Base-by-base conservation (phyloP, 2,797 vertebrate genomes). In the Characodon lateralis region DNA sequence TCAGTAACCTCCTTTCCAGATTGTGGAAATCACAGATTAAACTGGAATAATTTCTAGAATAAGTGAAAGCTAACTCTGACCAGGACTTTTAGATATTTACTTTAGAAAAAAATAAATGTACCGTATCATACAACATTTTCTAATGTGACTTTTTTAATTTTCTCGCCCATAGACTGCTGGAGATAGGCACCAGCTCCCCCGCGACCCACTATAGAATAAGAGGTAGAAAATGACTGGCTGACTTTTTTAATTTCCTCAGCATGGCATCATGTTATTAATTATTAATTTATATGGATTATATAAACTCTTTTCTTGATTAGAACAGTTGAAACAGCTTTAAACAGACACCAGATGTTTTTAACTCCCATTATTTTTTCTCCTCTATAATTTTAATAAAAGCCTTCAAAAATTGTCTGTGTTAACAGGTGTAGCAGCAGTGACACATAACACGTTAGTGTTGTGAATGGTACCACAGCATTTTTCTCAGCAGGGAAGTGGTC, bases 401-500 rank as follows among this genome's bases (percentile, higher is more conserved):
- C 35, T 66, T 66, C 39, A 43, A 5, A 53, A 71, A 26, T 50
- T 10, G 20, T 43, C 72, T 22, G 8, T 46, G 35, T 76, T 56
- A 56, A 66, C 39, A 58, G 43, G 65, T 24, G 50, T 8, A 26
- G 73, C 59, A 43, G 35, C 28, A 35, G 59, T 7, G 69, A 68
- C 6, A 61, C 51, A 9, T 56, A 22, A 22, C 18, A n/a, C 18
- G 1, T 56, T 28, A n/a, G 24, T 24, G 26, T 65, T n/a, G 31
- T 73, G 26, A 50, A 39, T 71, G 24, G 66, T 48, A 41, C 58
- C 22, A 18, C 31, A n/a, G 26, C 14, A 24, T 74, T 81, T 74
- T 71, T 72, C 35, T 68, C 66, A 28, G 55, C 48, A 55, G 73
- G 71, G 31, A 43, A 31, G 50, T 79, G 46, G 65, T 26, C 55